A percentile compares a stretch with the other conserved stretches of the same genome.
These are phyloP conservation scores for Oophaga sylvatica DNA, from an alignment of 2,797 vertebrate species.

Conservation along the genomic window DNA sequence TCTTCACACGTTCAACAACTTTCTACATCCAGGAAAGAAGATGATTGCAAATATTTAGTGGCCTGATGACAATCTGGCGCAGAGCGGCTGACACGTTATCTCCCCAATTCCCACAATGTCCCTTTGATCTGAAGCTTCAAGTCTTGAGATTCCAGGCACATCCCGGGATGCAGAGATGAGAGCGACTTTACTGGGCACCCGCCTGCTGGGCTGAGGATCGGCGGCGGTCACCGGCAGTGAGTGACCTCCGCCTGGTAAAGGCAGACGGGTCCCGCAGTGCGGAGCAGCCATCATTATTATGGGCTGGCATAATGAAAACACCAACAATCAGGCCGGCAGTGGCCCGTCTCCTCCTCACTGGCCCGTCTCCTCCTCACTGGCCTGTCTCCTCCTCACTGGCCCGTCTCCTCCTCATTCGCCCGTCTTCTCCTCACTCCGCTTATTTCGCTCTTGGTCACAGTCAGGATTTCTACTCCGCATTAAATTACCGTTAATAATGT, in stretches of 20 bases:
- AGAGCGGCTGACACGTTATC: neutral
- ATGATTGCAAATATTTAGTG: slow-evolving; percentile 25
- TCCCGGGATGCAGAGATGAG: neutral
- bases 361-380: neutral
- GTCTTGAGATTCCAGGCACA: slow-evolving; percentile 46
- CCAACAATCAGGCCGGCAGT: neutral
- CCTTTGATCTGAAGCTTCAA: slow-evolving; percentile 14
- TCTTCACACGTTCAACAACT: neutral
- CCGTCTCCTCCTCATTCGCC: neutral
- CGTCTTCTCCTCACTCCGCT: no score
- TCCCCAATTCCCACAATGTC: slow-evolving; percentile 13
- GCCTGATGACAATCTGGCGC: neutral
- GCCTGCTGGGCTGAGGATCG: slow-evolving; percentile 34
- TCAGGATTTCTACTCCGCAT: slow-evolving; percentile 9
- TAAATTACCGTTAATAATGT: slow-evolving; percentile 26
- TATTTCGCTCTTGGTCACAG: neutral
- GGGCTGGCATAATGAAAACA: neutral
- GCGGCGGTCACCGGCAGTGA: neutral
- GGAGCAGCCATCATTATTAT: neutral
- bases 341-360: neutral
- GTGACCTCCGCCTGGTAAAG: neutral
- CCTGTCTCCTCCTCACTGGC: neutral
- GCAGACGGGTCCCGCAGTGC: neutral
- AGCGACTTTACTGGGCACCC: slow-evolving; percentile 22
- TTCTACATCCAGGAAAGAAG: neutral